phyloP scores from a whole-genome alignment of 2,797 vertebrate species.

The Pristis pectinata region DNA sequence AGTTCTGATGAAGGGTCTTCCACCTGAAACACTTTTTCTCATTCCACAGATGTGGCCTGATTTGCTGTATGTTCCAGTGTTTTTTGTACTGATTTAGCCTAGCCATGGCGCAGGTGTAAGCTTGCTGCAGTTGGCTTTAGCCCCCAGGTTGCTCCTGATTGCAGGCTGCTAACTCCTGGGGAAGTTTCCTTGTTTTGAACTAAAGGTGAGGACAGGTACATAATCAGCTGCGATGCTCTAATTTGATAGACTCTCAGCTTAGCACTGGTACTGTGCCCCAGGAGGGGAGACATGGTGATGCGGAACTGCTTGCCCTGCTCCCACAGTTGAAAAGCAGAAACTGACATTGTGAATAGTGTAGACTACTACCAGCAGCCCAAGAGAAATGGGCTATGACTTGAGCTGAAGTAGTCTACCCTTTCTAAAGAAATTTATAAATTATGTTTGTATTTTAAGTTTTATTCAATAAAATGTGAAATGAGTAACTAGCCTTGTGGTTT shows the following conservation, averaged over 20 bases:
- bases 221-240: background rate
- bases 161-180: background rate
- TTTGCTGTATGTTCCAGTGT: too few species aligned
- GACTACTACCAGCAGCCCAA: background rate
- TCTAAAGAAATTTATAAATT: conserved; percentile 9
- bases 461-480: conserved; percentile 25
- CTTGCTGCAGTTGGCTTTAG: background rate
- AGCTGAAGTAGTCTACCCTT: background rate
- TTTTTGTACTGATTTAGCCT: background rate
- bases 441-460: conserved; percentile 18
- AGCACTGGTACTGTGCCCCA: background rate
- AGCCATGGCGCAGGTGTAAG: too few species aligned
- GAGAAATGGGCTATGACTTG: background rate
- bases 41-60: too few species aligned
- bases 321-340: background rate
- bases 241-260: background rate
- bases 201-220: background rate
- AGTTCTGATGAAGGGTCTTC: too few species aligned
- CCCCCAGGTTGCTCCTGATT: background rate
- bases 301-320: background rate
- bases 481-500: background rate
- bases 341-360: background rate
- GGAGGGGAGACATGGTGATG: background rate
- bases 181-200: background rate
- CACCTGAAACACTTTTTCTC: too few species aligned